phyloP scores from a whole-genome alignment of 2,888 invertebrate species.

The Conomelus anceps region DNA sequence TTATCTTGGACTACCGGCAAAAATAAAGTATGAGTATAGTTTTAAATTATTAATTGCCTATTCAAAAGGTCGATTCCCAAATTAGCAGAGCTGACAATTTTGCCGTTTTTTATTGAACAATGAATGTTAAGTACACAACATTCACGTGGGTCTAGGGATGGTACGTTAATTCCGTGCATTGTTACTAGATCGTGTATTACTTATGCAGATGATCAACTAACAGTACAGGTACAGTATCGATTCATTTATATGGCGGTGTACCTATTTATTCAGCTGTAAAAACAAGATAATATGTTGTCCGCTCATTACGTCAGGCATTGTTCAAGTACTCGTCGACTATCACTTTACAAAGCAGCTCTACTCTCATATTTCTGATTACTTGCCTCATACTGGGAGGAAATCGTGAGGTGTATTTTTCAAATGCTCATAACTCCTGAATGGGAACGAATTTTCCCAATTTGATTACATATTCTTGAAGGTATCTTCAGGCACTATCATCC shows the following conservation, averaged over 20 bases:
- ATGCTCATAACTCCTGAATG: not conserved
- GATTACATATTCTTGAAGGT: too few species aligned
- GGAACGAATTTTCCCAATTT: too few species aligned
- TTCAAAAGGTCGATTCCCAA: not conserved
- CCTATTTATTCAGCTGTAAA: not conserved
- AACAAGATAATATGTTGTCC: not conserved
- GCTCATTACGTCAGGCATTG: not conserved
- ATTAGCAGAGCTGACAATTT: too few species aligned
- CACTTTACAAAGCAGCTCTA: not conserved
- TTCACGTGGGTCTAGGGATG: not conserved
- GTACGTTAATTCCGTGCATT: not conserved
- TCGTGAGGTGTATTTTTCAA: not conserved
- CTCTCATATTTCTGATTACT: not conserved
- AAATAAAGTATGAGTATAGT: too few species aligned
- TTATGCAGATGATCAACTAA: not conserved
- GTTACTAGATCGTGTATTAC: not conserved
- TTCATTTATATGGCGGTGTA: not conserved
- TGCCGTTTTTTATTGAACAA: not conserved
- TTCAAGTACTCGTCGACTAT: not conserved
- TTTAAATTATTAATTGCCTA: too few species aligned
- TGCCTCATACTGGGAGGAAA: not conserved
- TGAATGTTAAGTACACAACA: not conserved
- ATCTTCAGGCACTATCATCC: too few species aligned
- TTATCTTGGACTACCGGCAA: too few species aligned
- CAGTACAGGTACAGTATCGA: too few species aligned